Percentiles rank a stretch among this genome's conserved stretches.
These are phyloP conservation scores for Polydrusus tereticollis DNA, from an alignment of 2,888 invertebrate species.

Conservation along the genomic window DNA sequence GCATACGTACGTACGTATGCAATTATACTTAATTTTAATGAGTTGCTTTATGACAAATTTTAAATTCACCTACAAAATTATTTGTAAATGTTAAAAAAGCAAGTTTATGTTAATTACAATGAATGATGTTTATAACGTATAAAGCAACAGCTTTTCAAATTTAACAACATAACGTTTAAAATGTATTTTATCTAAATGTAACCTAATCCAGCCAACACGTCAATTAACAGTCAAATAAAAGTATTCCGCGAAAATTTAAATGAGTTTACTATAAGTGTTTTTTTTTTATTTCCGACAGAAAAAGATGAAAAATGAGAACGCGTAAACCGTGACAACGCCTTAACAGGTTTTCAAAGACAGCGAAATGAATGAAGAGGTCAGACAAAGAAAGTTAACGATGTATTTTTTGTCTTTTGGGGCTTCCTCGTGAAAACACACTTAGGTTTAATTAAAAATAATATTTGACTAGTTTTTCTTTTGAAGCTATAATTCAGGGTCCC, in stretches of 20 bases:
- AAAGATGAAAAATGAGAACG: constrained; percentile 4
- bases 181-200: neutral
- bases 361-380: neutral
- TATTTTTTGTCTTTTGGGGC: neutral
- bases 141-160: no score
- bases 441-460: neutral
- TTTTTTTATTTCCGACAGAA: neutral
- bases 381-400: neutral
- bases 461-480: no score
- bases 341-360: neutral
- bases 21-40: no score
- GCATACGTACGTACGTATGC: no score
- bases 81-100: no score
- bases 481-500: no score
- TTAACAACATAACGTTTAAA: neutral
- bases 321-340: neutral
- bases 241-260: neutral
- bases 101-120: no score
- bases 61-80: no score
- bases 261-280: neutral
- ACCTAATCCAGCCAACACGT: neutral
- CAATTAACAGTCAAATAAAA: neutral
- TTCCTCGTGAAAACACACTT: neutral
- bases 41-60: no score
- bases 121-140: no score